These are phyloP conservation scores for Lampris incognitus DNA, from an alignment of 2,113 vertebrate species.

Conservation along the genomic window DNA sequence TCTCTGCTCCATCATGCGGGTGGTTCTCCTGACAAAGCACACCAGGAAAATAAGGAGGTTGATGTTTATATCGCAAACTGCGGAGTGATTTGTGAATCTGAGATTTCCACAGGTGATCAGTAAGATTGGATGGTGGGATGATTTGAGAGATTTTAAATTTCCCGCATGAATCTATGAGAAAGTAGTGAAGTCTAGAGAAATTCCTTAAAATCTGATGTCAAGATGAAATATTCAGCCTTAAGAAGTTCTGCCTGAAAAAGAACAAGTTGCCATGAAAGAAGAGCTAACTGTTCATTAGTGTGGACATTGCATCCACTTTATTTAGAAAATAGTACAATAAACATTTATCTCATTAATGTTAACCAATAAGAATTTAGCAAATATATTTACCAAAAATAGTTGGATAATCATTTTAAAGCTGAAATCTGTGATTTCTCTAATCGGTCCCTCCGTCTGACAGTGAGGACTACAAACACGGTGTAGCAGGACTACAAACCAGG, in stretches of 20 bases:
- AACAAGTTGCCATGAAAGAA: background rate
- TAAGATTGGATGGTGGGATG: no score
- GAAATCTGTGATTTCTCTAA: no score
- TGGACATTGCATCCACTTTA: background rate
- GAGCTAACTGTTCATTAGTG: background rate
- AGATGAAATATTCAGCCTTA: constrained; percentile 31
- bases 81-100: constrained; percentile 30
- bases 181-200: no score
- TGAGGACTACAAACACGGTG: no score
- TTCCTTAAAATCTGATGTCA: background rate
- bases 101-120: constrained; percentile 15
- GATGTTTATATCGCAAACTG: constrained; percentile 32
- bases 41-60: constrained; percentile 39
- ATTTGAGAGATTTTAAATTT: no score
- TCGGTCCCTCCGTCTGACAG: no score
- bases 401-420: no score
- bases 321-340: background rate
- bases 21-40: constrained; percentile 49
- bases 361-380: no score
- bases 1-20: constrained; percentile 53
- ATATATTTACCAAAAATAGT: no score
- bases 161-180: no score
- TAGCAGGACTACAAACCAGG: no score
- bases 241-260: constrained; percentile 19
- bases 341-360: no score